A percentile compares a stretch with the other conserved stretches of the same genome.
Conservation (phyloP, 2,888 invertebrate species). For the Agapostemon virescens region DNA sequence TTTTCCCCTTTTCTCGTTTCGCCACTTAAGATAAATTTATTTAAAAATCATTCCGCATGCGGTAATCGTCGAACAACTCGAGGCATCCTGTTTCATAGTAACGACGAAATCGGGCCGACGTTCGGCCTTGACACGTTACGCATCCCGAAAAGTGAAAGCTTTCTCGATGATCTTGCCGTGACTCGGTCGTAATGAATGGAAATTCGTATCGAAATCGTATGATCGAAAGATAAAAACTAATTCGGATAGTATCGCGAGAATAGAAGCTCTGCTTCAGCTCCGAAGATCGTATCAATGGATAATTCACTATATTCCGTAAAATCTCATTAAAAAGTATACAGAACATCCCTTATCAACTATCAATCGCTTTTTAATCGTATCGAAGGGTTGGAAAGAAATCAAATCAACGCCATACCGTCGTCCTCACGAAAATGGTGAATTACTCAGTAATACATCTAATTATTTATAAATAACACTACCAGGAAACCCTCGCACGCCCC, state of each 20-base stretch:
- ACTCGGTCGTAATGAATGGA: no score
- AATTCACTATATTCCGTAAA: neutral
- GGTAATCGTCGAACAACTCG: slow-evolving; percentile 58
- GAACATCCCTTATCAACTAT: neutral
- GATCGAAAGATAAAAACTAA: neutral
- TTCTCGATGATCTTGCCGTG: neutral
- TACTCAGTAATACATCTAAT: neutral
- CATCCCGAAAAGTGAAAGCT: slow-evolving; percentile 14
- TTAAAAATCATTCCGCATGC: slow-evolving; percentile 57
- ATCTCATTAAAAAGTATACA: neutral
- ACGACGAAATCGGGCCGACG: slow-evolving; percentile 3
- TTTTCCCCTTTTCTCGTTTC: no score
- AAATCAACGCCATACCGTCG: neutral
- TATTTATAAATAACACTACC: neutral
- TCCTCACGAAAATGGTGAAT: neutral
- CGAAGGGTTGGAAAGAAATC: neutral
- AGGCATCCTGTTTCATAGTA: slow-evolving; percentile 39
- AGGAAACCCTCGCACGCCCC: neutral
- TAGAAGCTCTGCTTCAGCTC: neutral
- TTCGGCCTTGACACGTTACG: neutral
- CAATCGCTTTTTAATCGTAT: neutral
- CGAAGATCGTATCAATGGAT: neutral
- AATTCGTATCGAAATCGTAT: neutral
- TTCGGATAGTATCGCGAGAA: neutral
- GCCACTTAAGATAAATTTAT: slow-evolving; percentile 55